phyloP scores from a whole-genome alignment of 2,888 invertebrate species.

The Dicycla oo region DNA sequence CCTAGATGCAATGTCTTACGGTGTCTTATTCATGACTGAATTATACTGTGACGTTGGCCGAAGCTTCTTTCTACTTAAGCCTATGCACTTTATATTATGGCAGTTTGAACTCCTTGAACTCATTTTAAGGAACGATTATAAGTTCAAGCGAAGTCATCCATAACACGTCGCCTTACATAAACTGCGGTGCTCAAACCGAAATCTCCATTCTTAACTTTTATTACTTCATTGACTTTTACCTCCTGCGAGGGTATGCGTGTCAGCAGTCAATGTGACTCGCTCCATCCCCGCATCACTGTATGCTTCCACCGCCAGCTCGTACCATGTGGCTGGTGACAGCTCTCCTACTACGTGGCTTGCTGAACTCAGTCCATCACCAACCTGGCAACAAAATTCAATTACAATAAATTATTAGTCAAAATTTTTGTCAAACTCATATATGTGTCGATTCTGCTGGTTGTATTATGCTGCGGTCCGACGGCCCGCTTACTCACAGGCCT shows the following conservation, averaged over 20 bases:
- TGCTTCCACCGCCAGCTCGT: slow-evolving; percentile 90
- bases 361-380: slow-evolving; percentile 82
- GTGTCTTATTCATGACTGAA: background rate
- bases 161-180: background rate
- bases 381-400: slow-evolving; percentile 69
- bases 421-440: background rate
- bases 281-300: slow-evolving; percentile 91
- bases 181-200: background rate
- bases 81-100: background rate
- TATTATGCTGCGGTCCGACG: background rate
- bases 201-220: no score
- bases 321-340: slow-evolving; percentile 91
- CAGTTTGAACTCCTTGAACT: background rate
- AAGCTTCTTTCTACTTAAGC: background rate
- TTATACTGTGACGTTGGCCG: background rate
- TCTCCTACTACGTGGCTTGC: slow-evolving; percentile 88
- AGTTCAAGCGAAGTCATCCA: background rate
- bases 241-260: slow-evolving; percentile 91
- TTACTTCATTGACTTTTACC: slow-evolving; percentile 69
- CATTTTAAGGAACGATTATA: background rate
- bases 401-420: background rate
- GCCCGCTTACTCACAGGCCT: no score
- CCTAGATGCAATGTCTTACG: background rate
- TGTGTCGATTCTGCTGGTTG: background rate
- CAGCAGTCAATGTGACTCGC: slow-evolving; percentile 89